A percentile compares a stretch with the other conserved stretches of the same genome.
Conservation (phyloP, 1,140 invertebrate species). For the Oncopodura yosiiana region DNA sequence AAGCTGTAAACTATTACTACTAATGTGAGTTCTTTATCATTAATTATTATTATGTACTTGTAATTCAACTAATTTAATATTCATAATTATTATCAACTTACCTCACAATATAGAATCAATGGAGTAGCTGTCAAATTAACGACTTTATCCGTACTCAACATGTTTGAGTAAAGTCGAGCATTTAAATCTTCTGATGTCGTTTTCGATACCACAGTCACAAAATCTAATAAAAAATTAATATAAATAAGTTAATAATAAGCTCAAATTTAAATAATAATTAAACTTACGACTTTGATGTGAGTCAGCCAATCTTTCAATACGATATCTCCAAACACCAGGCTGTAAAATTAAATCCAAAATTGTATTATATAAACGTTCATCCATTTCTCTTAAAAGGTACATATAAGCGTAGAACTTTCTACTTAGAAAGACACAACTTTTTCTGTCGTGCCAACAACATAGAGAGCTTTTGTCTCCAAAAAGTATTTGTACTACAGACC, state of each 20-base stretch:
- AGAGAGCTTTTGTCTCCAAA: background rate
- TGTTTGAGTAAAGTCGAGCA: conserved; percentile 32
- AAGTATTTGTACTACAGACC: background rate
- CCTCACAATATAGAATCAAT: conserved; percentile 45
- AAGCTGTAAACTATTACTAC: background rate
- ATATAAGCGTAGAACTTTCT: too few species aligned
- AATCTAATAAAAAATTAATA: background rate
- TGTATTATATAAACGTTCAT: background rate
- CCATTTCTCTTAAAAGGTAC: too few species aligned
- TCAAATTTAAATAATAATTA: conserved; percentile 35
- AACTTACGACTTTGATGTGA: conserved; percentile 50
- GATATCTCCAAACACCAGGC: conserved; percentile 50
- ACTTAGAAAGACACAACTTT: too few species aligned
- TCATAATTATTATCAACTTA: conserved; percentile 29
- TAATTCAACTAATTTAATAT: too few species aligned
- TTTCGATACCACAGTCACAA: conserved; percentile 34
- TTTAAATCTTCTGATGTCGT: conserved; percentile 32
- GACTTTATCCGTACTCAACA: conserved; percentile 28
- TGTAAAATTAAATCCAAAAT: conserved; percentile 36
- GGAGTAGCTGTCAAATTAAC: conserved; percentile 37
- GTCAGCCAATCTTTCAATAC: conserved; percentile 47
- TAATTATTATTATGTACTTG: too few species aligned
- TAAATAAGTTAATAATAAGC: background rate
- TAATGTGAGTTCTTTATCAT: too few species aligned
- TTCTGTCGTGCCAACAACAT: background rate